Percentiles rank a stretch among this genome's conserved stretches.
Conservation (phyloP, 1,140 invertebrate species). For the Drosophila nannoptera region DNA sequence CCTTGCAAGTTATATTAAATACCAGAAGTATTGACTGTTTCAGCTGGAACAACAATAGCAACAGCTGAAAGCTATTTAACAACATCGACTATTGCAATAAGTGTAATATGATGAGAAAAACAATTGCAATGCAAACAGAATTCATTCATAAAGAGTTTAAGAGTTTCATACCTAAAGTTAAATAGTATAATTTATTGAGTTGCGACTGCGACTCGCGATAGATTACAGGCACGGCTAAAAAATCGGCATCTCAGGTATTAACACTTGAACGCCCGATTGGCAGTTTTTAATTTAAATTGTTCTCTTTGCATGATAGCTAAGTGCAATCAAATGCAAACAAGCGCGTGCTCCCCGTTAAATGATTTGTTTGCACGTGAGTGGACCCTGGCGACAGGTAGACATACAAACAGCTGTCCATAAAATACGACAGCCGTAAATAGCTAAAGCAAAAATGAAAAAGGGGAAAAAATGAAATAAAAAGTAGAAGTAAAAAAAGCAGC, state of each 20-base stretch:
- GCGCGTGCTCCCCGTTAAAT: conserved; percentile 56
- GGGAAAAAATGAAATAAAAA: conserved; percentile 51
- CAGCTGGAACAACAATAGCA: no score
- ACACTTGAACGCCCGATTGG: conserved; percentile 30
- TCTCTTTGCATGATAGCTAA: conserved; percentile 36
- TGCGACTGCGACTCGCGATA: conserved; percentile 10
- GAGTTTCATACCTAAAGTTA: neutral
- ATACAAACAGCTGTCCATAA: conserved; percentile 52
- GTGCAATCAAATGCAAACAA: conserved; percentile 74
- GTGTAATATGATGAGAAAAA: neutral
- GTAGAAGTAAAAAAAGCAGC: conserved; percentile 45
- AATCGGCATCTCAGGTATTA: conserved; percentile 3
- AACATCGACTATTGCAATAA: no score
- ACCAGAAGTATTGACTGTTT: conserved; percentile 5
- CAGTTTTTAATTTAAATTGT: conserved; percentile 5
- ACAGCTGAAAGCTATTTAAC: neutral
- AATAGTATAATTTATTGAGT: neutral
- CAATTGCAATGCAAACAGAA: neutral
- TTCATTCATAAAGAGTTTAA: neutral
- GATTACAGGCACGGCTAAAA: conserved; percentile 4
- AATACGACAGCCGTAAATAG: conserved; percentile 59
- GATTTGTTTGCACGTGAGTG: conserved; percentile 68
- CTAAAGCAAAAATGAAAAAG: conserved; percentile 39
- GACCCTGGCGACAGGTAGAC: conserved; percentile 22
- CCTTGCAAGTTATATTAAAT: neutral